Percentiles rank a stretch among this genome's conserved stretches.
Conservation (phyloP, 2,113 vertebrate genomes). For the Aviceda subcristata region DNA sequence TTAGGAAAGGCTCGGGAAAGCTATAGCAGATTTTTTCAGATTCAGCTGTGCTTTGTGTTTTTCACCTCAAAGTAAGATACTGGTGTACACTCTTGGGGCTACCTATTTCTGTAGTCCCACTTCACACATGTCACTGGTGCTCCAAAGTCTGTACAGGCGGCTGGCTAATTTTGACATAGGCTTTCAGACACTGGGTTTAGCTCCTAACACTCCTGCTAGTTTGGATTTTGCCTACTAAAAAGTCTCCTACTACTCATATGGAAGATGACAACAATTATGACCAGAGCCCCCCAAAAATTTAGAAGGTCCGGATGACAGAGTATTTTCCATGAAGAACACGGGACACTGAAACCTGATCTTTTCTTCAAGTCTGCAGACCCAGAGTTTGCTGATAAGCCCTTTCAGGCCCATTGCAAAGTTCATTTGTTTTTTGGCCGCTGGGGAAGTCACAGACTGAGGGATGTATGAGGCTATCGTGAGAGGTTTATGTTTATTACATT, state of each 20-base stretch:
- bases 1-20: background rate
- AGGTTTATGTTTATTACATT: slow-evolving; percentile 44
- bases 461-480: background rate
- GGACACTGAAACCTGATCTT: background rate
- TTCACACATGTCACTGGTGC: background rate
- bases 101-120: background rate
- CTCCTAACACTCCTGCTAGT: background rate
- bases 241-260: background rate
- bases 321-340: background rate
- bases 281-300: background rate
- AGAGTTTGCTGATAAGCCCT: background rate
- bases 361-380: background rate
- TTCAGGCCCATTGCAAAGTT: background rate
- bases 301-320: background rate
- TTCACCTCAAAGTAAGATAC: background rate
- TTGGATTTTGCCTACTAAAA: background rate
- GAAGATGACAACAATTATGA: background rate
- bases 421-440: background rate
- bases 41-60: background rate
- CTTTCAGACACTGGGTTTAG: background rate
- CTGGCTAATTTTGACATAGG: background rate
- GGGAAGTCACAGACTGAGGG: background rate
- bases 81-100: background rate
- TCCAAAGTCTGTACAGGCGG: rapidly evolving
- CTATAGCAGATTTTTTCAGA: background rate